Evolutionary conservation across 2,888 invertebrate species (phyloP).

Genomic region (Parnassius mnemosyne): DNA sequence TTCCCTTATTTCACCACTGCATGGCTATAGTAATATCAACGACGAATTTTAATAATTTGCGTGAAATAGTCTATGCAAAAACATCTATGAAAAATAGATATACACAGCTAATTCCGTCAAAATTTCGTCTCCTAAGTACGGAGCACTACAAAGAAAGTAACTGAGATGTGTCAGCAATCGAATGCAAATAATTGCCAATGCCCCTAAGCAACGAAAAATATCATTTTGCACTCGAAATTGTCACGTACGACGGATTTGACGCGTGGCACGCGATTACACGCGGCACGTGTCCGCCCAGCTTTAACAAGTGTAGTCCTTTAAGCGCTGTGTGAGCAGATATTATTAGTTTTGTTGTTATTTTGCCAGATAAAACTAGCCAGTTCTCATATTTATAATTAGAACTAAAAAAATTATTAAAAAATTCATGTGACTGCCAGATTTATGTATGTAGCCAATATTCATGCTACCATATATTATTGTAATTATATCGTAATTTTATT

Average conservation of each 20-base stretch:
- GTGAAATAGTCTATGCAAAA: too few species aligned
- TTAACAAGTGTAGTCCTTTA: slow-evolving; percentile 39
- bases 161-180: slow-evolving; percentile 37
- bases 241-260: slow-evolving; percentile 50
- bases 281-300: slow-evolving; percentile 40
- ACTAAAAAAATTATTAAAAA: too few species aligned
- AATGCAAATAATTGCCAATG: slow-evolving; percentile 48
- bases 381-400: not conserved
- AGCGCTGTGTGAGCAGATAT: slow-evolving; percentile 2
- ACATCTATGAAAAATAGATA: too few species aligned
- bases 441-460: too few species aligned
- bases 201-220: slow-evolving; percentile 46
- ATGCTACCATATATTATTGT: too few species aligned
- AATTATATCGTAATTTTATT: too few species aligned
- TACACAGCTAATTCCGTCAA: too few species aligned
- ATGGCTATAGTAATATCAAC: too few species aligned
- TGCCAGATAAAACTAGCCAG: slow-evolving; percentile 1
- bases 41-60: too few species aligned
- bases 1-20: too few species aligned
- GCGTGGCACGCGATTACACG: slow-evolving; percentile 42
- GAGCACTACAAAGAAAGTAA: slow-evolving; percentile 25
- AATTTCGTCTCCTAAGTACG: too few species aligned
- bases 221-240: slow-evolving; percentile 42
- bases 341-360: slow-evolving; percentile 11
- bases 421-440: too few species aligned